A percentile compares a stretch with the other conserved stretches of the same genome.
phyloP scores from a whole-genome alignment of 2,888 invertebrate species.

The Lasioglossum lativentre region DNA sequence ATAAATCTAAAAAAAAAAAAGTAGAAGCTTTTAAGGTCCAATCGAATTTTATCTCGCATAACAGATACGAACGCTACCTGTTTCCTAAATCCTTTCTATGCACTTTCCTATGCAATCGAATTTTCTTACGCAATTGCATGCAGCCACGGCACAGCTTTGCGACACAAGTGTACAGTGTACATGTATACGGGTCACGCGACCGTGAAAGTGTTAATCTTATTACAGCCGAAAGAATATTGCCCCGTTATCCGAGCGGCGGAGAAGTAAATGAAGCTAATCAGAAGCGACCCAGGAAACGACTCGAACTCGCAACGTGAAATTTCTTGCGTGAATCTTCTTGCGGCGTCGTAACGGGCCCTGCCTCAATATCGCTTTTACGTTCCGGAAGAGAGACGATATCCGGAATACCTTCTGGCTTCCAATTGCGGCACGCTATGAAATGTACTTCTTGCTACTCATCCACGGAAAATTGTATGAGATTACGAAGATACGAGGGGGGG shows the following conservation, averaged over 20 bases:
- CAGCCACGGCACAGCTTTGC: background rate
- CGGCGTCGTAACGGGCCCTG: conserved; percentile 25
- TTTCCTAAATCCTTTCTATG: background rate
- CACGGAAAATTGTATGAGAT: conserved; percentile 60
- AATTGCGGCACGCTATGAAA: conserved; percentile 44
- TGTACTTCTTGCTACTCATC: conserved; percentile 62
- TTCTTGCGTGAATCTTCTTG: conserved; percentile 53
- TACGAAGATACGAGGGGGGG: conserved; percentile 38
- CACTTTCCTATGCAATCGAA: background rate
- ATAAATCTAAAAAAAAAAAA: background rate
- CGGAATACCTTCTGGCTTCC: conserved; percentile 37
- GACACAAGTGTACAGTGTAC: background rate
- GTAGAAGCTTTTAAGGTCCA: background rate
- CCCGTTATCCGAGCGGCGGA: background rate
- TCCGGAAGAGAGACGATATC: conserved; percentile 40
- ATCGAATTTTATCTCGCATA: background rate
- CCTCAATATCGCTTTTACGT: conserved; percentile 49
- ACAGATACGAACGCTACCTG: background rate
- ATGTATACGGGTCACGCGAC: background rate
- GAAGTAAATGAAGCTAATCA: background rate
- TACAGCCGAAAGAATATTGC: conserved; percentile 1
- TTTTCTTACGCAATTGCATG: background rate
- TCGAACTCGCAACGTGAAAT: conserved; percentile 40
- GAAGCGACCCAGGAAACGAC: conserved; percentile 17
- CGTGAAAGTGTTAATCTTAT: background rate